Conservation (phyloP, 2,113 vertebrate species). For the Clupea harengus region DNA sequence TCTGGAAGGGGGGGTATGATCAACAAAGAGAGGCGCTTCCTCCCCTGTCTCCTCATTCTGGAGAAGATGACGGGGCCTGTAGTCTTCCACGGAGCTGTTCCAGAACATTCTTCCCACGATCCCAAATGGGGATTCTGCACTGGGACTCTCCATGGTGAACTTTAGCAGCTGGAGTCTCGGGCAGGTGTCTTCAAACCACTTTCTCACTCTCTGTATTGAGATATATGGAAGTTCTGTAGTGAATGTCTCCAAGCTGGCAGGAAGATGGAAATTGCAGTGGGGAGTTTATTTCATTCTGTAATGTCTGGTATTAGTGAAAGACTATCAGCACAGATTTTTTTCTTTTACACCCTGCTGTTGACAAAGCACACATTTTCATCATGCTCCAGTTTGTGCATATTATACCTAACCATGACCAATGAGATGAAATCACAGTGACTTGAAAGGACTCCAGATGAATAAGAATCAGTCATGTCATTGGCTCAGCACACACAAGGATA, state of each 20-base stretch:
- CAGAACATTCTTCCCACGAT: background rate
- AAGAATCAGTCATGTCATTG: background rate
- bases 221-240: slow-evolving; percentile 3
- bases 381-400: background rate
- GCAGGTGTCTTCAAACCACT: background rate
- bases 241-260: background rate
- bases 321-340: background rate
- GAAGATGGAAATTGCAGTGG: background rate
- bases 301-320: background rate
- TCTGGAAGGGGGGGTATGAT: background rate
- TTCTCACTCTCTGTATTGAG: slow-evolving; percentile 5
- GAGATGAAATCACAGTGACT: background rate
- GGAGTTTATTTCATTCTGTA: background rate
- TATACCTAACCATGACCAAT: background rate
- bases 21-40: background rate
- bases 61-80: slow-evolving; percentile 22
- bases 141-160: background rate
- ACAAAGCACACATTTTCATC: background rate
- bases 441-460: background rate
- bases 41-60: slow-evolving; percentile 36
- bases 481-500: background rate
- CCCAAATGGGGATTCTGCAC: background rate
- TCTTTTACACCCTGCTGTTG: background rate
- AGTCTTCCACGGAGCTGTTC: slow-evolving; percentile 10
- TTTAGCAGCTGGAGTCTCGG: background rate